Evolutionary conservation across 23 tunicate genomes (phyloP).

Genomic region (Oikopleura dioica): DNA sequence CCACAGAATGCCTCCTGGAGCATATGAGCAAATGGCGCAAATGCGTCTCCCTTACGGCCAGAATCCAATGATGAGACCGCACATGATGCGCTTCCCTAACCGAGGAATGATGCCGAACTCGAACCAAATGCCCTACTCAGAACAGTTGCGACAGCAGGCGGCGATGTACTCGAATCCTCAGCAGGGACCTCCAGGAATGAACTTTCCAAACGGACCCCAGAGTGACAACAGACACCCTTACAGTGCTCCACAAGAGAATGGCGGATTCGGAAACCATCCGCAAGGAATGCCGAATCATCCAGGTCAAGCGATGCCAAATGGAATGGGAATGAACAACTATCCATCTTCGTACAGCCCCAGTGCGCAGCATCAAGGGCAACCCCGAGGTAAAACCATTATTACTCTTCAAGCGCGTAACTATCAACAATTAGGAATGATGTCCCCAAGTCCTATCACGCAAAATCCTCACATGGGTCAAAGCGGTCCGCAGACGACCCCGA

Average conservation of each 20-base stretch:
- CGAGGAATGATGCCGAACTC: too few relatives aligned
- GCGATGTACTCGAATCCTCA: background rate
- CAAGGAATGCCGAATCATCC: too few relatives aligned
- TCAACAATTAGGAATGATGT: slow-evolving; percentile 12
- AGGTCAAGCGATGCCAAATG: background rate
- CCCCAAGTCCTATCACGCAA: background rate
- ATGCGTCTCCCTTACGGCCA: background rate
- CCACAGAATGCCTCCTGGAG: too few relatives aligned
- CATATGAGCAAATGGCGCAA: background rate
- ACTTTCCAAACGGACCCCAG: background rate
- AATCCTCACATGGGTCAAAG: too few relatives aligned
- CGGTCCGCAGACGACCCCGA: too few relatives aligned
- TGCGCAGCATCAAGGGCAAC: background rate
- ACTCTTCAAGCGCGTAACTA: background rate
- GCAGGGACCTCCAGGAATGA: background rate
- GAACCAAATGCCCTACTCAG: background rate
- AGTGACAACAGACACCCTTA: background rate
- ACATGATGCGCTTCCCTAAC: background rate
- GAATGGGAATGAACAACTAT: background rate
- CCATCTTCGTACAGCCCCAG: slow-evolving; percentile 3
- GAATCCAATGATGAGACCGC: background rate
- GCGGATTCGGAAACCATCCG: too few relatives aligned
- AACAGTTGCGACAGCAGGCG: slow-evolving; percentile 6
- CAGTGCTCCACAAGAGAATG: background rate
- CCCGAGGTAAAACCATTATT: background rate